Evolutionary conservation across 2,888 invertebrate species (phyloP), one percentile per base, ranked within the genome.

Genomic region (Timandra comae): DNA sequence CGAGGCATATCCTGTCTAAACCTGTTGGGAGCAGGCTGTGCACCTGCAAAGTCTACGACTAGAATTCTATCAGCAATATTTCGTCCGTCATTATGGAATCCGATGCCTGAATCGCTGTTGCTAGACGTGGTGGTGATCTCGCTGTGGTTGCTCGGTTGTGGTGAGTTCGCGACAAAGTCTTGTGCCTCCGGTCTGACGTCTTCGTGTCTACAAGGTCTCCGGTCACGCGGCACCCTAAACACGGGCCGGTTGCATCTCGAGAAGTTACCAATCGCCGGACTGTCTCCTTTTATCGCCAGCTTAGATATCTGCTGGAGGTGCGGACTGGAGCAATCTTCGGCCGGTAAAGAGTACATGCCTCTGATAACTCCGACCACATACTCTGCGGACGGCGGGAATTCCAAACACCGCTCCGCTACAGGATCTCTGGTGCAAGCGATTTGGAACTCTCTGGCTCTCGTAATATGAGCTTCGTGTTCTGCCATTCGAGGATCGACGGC

Each of bases 21-120:
- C 16, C 73, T 61, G 23, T 61, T 72, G 2, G 73, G 70, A 0
- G 70, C 66, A 0, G 71, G 68, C 29, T 70, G 79, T 22, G 69
- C 77, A 0, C 72, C 76, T 1, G 90, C 90, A 60, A 93, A 93
- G 61, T 94, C 94, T 0, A 93, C 92, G 0, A 93, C 90, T 19
- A 93, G 69, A 53, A 94, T 94, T 37, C 94, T 86, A 65, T 94
- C 95, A 0, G 93, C 93, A 30, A 94, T 91, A 57, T 93, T 93
- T 6, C 93, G 90, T 54, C 93, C 93, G 55, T 97, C 96, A 55
- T 96, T 96, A 45, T 95, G 91, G 57, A 97, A 97, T 0, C 97
- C 97, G 40, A 98, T 96, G 0, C 98, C 97, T 1, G 97, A 97
- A 68, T 98, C 98, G 35, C 96, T 96, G 69, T 97, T 97, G 52